Conservation (phyloP, 2,113 vertebrate genomes). For the Actenoides hombroni region DNA sequence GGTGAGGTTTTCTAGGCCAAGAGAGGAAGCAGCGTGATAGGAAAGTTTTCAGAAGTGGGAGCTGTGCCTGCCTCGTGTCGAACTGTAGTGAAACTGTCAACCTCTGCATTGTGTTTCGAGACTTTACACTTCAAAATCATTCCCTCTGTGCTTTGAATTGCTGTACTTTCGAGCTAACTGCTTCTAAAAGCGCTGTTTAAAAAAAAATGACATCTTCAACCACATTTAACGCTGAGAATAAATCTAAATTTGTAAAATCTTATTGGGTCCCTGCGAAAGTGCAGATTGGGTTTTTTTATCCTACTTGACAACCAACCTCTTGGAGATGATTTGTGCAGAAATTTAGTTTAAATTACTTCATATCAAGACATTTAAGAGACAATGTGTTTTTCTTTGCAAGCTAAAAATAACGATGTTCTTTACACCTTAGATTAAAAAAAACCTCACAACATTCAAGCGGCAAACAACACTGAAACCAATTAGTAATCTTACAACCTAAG, state of each 20-base stretch:
- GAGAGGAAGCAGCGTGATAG: constrained; percentile 30
- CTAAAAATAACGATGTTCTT: constrained; percentile 65
- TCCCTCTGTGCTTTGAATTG: constrained; percentile 72
- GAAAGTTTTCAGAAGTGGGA: constrained; percentile 67
- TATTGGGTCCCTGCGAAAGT: constrained; percentile 58
- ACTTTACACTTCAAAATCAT: constrained; percentile 76
- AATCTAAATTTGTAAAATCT: constrained; percentile 72
- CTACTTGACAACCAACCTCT: constrained; percentile 72
- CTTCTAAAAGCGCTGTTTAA: constrained; percentile 77
- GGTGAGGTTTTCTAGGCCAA: constrained; percentile 40
- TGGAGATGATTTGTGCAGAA: constrained; percentile 69
- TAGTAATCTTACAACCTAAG: constrained; percentile 54
- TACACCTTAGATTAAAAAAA: constrained; percentile 42
- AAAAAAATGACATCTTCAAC: constrained; percentile 74
- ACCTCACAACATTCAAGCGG: neutral
- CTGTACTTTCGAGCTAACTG: constrained; percentile 76
- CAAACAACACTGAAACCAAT: constrained; percentile 65
- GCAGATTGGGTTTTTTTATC: neutral
- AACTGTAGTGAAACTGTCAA: constrained; percentile 75
- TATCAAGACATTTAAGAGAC: constrained; percentile 63
- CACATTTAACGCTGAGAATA: constrained; percentile 65
- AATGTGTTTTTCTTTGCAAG: constrained; percentile 48
- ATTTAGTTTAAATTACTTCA: constrained; percentile 73
- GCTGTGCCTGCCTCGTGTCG: constrained; percentile 55
- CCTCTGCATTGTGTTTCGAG: constrained; percentile 62